phyloP scores from a whole-genome alignment of 2,113 vertebrate species.

The Pseudonaja textilis region DNA sequence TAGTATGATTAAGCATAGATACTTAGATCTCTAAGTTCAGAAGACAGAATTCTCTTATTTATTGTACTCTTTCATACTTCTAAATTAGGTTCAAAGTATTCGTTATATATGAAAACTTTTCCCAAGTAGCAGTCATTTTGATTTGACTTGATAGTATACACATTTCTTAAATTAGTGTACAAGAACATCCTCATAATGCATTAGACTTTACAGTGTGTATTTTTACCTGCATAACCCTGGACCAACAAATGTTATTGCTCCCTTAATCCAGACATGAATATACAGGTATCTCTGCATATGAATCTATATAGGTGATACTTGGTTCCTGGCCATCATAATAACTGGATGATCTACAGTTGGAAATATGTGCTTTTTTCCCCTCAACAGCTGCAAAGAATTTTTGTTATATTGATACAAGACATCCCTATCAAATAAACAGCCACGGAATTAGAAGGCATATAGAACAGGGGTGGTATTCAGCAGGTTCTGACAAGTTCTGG shows the following conservation, averaged over 20 bases:
- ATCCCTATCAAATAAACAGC: constrained; percentile 35
- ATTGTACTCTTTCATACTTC: background rate
- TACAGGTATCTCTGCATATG: constrained; percentile 12
- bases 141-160: background rate
- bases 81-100: background rate
- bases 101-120: background rate
- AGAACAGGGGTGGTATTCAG: too few relatives aligned
- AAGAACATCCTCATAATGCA: constrained; percentile 2
- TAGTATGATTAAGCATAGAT: background rate
- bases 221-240: constrained; percentile 17
- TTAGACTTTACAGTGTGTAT: background rate
- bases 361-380: constrained; percentile 33
- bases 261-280: background rate
- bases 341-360: constrained; percentile 8
- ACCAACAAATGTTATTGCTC: background rate
- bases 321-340: constrained; percentile 3
- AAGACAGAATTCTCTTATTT: background rate
- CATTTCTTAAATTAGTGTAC: background rate
- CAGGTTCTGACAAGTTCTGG: too few relatives aligned
- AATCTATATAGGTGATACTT: constrained; percentile 2
- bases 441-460: constrained; percentile 44
- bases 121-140: background rate
- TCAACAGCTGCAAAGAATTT: constrained; percentile 49
- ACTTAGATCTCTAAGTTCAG: background rate
- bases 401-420: constrained; percentile 20